Conservation (phyloP, 1,140 invertebrate species). For the Polyergus mexicanus region DNA sequence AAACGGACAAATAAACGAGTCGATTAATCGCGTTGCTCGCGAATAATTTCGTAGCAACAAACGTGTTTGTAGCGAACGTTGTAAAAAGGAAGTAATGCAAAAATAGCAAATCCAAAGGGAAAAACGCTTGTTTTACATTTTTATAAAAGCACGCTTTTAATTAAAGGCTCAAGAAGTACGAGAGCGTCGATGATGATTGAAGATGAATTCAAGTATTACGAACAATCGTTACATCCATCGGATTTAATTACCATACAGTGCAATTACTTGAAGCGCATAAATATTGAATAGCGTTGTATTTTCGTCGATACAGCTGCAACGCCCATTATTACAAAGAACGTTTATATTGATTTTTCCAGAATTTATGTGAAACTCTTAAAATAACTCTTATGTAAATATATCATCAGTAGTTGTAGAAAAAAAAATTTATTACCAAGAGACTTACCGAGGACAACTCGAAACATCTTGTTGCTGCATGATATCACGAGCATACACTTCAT, state of each 20-base stretch:
- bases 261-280: constrained; percentile 59
- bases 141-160: constrained; percentile 20
- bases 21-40: constrained; percentile 16
- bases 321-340: neutral
- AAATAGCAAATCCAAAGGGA: neutral
- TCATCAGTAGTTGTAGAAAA: neutral
- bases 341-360: neutral
- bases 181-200: constrained; percentile 41
- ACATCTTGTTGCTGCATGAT: neutral
- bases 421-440: constrained; percentile 15
- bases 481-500: neutral
- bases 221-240: constrained; percentile 20
- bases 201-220: constrained; percentile 1
- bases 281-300: constrained; percentile 54
- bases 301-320: neutral
- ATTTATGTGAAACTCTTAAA: neutral
- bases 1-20: constrained; percentile 15
- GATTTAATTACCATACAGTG: constrained; percentile 27
- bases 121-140: constrained; percentile 17
- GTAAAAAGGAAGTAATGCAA: constrained; percentile 19
- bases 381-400: neutral
- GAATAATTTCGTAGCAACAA: constrained; percentile 15
- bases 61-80: neutral
- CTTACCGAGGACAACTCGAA: constrained; percentile 5
- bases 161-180: constrained; percentile 38